Conservation (phyloP, 2,113 vertebrate species). For the Balaenoptera acutorostrata region DNA sequence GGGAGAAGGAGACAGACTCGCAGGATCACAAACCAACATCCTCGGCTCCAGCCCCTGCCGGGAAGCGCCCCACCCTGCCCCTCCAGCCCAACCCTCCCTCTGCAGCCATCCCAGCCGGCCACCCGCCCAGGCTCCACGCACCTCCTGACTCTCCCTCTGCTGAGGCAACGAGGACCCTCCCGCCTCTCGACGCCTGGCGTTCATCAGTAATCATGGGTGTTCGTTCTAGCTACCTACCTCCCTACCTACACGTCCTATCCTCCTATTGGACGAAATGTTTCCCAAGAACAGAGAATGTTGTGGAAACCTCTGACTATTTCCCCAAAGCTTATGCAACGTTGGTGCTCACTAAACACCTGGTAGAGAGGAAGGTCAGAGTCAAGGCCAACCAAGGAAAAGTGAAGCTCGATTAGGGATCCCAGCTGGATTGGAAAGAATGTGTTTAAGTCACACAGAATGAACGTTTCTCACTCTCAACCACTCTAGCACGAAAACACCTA, state of each 20-base stretch:
- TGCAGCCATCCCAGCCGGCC: accelerated
- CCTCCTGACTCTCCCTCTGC: background rate
- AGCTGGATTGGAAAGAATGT: background rate
- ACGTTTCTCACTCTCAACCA: background rate
- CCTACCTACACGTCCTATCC: accelerated
- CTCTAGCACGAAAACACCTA: background rate
- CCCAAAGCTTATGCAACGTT: accelerated
- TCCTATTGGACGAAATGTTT: background rate
- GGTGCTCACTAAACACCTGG: background rate
- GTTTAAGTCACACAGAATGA: background rate
- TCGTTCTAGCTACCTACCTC: background rate
- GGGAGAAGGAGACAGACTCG: background rate
- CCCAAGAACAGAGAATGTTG: background rate
- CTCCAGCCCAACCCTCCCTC: background rate
- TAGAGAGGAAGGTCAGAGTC: background rate
- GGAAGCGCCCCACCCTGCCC: accelerated
- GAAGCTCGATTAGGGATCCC: background rate
- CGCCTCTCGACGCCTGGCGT: accelerated
- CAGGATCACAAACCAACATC: accelerated
- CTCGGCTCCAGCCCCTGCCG: background rate
- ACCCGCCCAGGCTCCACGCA: accelerated
- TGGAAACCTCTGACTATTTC: background rate
- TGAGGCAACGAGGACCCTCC: accelerated
- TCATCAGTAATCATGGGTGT: accelerated
- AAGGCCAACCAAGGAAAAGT: accelerated